A percentile compares a stretch with the other conserved stretches of the same genome.
Evolutionary conservation across 2,797 vertebrate genomes (phyloP).

Genomic region (Scyliorhinus canicula): DNA sequence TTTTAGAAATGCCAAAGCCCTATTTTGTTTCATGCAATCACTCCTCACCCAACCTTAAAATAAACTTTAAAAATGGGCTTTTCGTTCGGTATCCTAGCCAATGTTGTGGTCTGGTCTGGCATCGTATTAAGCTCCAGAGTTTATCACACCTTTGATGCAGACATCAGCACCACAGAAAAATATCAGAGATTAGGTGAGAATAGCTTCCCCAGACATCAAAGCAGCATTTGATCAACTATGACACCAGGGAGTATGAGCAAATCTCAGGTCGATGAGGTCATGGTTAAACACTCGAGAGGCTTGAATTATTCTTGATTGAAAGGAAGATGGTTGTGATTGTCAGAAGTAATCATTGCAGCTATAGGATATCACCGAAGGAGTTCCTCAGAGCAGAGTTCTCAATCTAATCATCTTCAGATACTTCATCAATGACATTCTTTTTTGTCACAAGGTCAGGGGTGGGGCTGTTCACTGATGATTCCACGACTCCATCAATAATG

Average conservation of each 20-base stretch:
- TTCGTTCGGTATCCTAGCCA: too few species aligned
- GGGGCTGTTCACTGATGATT: not conserved
- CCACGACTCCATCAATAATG: not conserved
- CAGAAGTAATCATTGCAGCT: not conserved
- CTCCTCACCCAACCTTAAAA: too few species aligned
- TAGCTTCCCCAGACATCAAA: not conserved
- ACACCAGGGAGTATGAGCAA: not conserved
- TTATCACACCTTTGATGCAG: not conserved
- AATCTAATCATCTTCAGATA: not conserved
- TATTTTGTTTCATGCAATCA: too few species aligned
- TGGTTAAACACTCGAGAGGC: not conserved
- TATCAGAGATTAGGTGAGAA: not conserved
- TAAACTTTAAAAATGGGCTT: too few species aligned
- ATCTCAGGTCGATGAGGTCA: not conserved
- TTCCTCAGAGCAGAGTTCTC: not conserved
- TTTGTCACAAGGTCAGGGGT: not conserved
- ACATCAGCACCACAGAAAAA: not conserved
- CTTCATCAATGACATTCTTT: not conserved
- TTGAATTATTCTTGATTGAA: not conserved
- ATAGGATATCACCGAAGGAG: not conserved
- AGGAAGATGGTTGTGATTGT: not conserved
- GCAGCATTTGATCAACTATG: not conserved
- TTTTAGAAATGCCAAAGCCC: too few species aligned
- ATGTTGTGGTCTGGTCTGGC: too few species aligned
- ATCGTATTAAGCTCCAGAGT: too few species aligned